Conservation (phyloP, 2,797 vertebrate species). For the Novumbra hubbsi region DNA sequence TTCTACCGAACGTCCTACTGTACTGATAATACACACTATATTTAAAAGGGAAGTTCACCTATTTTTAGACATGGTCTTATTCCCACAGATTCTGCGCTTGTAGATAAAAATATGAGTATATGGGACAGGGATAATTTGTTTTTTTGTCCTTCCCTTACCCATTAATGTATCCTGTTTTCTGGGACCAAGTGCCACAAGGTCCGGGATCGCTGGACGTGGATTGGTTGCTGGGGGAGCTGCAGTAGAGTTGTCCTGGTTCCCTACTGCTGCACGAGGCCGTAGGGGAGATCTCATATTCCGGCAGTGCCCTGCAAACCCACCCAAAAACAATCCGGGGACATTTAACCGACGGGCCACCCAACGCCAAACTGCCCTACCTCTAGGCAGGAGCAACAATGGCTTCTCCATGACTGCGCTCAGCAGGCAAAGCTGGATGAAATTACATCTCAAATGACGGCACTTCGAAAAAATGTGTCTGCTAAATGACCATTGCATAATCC, state of each 20-base stretch:
- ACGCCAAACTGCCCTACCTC: not conserved
- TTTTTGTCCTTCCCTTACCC: constrained; percentile 63
- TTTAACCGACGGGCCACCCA: not conserved
- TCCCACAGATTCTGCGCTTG: too few relatives aligned
- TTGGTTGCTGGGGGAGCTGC: constrained; percentile 87
- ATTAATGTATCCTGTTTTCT: constrained; percentile 75
- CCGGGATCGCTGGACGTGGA: constrained; percentile 86
- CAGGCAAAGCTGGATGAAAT: not conserved
- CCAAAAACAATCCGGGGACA: not conserved
- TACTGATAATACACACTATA: not conserved
- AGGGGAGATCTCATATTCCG: constrained; percentile 37
- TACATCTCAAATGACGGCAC: not conserved
- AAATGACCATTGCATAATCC: not conserved
- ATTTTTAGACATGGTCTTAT: too few relatives aligned
- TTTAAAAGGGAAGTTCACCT: too few relatives aligned
- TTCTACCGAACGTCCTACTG: not conserved
- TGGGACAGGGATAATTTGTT: not conserved
- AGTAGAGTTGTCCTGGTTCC: constrained; percentile 67
- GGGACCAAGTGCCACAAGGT: constrained; percentile 79
- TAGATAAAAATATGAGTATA: too few relatives aligned
- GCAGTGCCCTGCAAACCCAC: constrained; percentile 25
- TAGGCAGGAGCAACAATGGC: not conserved
- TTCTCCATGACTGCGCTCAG: not conserved
- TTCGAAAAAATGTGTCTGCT: not conserved
- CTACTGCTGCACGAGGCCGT: constrained; percentile 37